A percentile compares a stretch with the other conserved stretches of the same genome.
Conservation (phyloP, 2,888 invertebrate genomes). For the Dryocosmus kuriphilus region DNA sequence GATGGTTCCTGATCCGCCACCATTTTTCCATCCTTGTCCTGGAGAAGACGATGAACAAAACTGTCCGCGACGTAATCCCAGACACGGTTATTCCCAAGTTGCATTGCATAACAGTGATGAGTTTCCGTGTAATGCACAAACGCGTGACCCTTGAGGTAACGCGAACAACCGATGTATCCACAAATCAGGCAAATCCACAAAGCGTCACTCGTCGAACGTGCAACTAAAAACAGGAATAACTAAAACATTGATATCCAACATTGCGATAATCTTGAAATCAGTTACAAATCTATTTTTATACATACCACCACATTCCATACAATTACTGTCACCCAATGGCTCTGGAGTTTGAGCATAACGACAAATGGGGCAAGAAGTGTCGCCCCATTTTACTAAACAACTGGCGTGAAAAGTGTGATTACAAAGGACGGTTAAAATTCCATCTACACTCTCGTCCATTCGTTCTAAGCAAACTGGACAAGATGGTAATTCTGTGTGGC, state of each 20-base stretch:
- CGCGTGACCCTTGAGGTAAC: conserved; percentile 94
- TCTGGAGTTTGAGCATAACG: conserved; percentile 93
- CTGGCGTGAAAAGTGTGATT: conserved; percentile 98
- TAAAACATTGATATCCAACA: no score
- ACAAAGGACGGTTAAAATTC: conserved; percentile 97
- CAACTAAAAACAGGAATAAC: conserved; percentile 54
- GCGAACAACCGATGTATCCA: conserved; percentile 98
- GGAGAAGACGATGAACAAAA: conserved; percentile 96
- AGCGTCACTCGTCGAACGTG: conserved; percentile 83
- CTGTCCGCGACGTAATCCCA: conserved; percentile 99
- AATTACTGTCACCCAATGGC: conserved; percentile 84
- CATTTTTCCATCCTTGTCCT: conserved; percentile 98
- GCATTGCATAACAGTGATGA: conserved; percentile 98
- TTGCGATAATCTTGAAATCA: no score
- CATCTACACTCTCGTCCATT: conserved; percentile 99
- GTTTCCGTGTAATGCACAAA: conserved; percentile 97
- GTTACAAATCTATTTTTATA: conserved; percentile 20
- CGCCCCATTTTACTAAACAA: conserved; percentile 97
- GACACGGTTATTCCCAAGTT: conserved; percentile 96
- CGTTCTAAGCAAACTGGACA: conserved; percentile 98
- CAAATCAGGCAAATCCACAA: conserved; percentile 99
- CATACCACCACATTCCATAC: conserved; percentile 82
- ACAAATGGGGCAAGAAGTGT: conserved; percentile 98
- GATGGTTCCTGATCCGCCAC: conserved; percentile 82
- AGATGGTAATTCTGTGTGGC: conserved; percentile 96